Conservation (phyloP, 2,888 invertebrate species). For the Xylota sylvarum region DNA sequence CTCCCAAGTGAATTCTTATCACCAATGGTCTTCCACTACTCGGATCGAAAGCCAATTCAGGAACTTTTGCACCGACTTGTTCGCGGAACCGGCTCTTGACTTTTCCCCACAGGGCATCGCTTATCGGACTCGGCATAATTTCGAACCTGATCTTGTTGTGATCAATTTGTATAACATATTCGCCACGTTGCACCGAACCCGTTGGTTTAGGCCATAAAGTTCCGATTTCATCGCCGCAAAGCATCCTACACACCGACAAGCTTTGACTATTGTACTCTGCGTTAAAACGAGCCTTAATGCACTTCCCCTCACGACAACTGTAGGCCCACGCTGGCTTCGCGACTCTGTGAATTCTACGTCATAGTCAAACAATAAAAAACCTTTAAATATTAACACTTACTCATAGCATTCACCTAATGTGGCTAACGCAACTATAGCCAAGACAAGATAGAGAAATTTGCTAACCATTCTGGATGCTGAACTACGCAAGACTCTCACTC, state of each 20-base stretch:
- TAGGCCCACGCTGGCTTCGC: conserved; percentile 65
- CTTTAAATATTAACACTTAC: conserved; percentile 10
- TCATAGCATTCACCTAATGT: conserved; percentile 1
- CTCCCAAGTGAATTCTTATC: conserved; percentile 80
- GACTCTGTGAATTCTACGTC: no score
- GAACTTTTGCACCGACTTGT: conserved; percentile 78
- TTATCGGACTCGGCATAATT: conserved; percentile 76
- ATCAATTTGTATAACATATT: conserved; percentile 82
- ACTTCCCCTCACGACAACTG: conserved; percentile 74
- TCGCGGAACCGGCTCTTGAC: conserved; percentile 81
- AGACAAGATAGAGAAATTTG: conserved; percentile 34
- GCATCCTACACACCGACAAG: conserved; percentile 83
- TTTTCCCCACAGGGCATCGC: conserved; percentile 75
- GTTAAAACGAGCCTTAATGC: conserved; percentile 73
- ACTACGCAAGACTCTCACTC: no score
- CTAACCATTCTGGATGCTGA: neutral
- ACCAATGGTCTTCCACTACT: conserved; percentile 82
- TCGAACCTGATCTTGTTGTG: conserved; percentile 80
- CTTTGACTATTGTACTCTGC: conserved; percentile 76
- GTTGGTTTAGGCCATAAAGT: conserved; percentile 82
- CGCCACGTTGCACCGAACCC: conserved; percentile 80
- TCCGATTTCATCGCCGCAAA: conserved; percentile 84
- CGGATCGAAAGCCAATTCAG: conserved; percentile 62
- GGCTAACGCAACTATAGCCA: neutral
- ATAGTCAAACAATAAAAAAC: neutral